A percentile compares a stretch with the other conserved stretches of the same genome.
These are phyloP conservation scores for Tinamus major DNA, from an alignment of 2,797 vertebrate genomes.

Conservation along the genomic window DNA sequence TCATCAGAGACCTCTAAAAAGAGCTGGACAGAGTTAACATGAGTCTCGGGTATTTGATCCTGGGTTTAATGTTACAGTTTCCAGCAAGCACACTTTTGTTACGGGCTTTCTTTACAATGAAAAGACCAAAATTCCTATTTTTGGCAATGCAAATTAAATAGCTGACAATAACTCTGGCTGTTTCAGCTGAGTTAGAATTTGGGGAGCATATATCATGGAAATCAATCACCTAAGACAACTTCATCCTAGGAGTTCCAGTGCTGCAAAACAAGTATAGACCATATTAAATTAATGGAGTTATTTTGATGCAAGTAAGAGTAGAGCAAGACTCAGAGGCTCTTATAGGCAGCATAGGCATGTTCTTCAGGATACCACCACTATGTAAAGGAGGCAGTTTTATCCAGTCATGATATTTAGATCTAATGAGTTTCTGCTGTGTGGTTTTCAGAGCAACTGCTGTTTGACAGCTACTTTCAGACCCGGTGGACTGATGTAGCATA, in stretches of 20 bases:
- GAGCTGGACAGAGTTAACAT: neutral
- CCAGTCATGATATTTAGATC: neutral
- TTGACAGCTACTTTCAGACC: neutral
- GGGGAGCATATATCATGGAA: neutral
- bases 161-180: neutral
- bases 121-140: constrained; percentile 9
- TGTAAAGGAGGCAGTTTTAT: neutral
- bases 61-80: constrained; percentile 22
- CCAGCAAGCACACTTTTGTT: neutral
- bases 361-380: neutral
- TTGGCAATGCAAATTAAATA: neutral
- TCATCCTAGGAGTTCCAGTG: neutral
- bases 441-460: neutral
- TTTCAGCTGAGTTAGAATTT: neutral
- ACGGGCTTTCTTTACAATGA: neutral
- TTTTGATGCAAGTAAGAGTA: neutral
- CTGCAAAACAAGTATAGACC: neutral
- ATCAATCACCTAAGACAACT: neutral
- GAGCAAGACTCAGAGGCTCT: neutral
- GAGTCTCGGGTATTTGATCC: constrained; percentile 9
- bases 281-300: neutral
- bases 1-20: neutral
- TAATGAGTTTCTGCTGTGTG: neutral
- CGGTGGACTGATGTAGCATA: neutral
- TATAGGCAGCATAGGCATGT: neutral